A percentile compares a stretch with the other conserved stretches of the same genome.
These are phyloP conservation scores for Orthosia gothica DNA, from an alignment of 2,888 invertebrate genomes.

Conservation along the genomic window DNA sequence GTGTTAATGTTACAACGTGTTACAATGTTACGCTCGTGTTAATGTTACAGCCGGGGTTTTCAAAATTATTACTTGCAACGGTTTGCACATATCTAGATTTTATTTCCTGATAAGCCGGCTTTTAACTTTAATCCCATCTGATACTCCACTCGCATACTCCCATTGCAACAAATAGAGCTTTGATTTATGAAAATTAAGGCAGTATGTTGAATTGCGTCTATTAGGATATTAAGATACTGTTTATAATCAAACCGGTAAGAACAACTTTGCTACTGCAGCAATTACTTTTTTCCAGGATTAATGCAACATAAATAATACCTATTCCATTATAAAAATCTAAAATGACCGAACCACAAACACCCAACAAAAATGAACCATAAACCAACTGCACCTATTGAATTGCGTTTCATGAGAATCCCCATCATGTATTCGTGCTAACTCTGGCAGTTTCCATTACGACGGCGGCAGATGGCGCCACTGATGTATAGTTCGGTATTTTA, in stretches of 20 bases:
- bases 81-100: no score
- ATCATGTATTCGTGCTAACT: slow-evolving; percentile 56
- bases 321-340: not conserved
- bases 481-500: slow-evolving; percentile 60
- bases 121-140: no score
- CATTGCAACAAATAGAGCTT: no score
- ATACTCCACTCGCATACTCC: no score
- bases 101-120: no score
- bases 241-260: not conserved
- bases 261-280: not conserved
- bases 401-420: slow-evolving; percentile 45
- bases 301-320: not conserved
- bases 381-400: slow-evolving; percentile 25
- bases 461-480: slow-evolving; percentile 69
- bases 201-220: no score
- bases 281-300: not conserved
- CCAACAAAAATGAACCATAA: not conserved
- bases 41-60: not conserved
- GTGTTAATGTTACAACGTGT: not conserved
- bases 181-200: no score
- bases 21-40: not conserved
- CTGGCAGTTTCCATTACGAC: slow-evolving; percentile 67
- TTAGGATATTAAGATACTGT: not conserved
- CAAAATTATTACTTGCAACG: not conserved
- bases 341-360: slow-evolving; percentile 1